phyloP scores from a whole-genome alignment of 2,888 invertebrate species.

The Megamerina dolium region DNA sequence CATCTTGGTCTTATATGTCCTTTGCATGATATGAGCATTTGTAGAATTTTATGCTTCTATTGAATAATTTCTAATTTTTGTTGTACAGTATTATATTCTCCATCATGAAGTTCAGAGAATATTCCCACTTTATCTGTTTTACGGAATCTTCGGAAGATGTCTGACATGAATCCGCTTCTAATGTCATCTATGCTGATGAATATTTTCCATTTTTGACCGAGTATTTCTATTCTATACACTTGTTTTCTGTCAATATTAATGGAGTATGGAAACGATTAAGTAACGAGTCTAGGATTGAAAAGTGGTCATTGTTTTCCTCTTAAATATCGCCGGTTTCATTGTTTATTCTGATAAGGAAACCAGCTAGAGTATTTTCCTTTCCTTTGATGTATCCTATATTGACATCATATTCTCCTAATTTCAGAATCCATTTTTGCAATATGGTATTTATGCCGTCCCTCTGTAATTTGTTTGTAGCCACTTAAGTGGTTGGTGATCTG shows the following conservation, averaged over 20 bases:
- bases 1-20: slow-evolving; percentile 16
- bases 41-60: too few relatives aligned
- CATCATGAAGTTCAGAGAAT: too few relatives aligned
- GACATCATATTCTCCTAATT: too few relatives aligned
- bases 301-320: slow-evolving; percentile 6
- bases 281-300: slow-evolving; percentile 8
- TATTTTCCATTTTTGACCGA: slow-evolving; percentile 1
- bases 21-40: slow-evolving; percentile 12
- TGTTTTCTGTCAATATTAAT: slow-evolving; percentile 9
- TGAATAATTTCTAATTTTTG: too few relatives aligned
- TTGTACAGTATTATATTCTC: too few relatives aligned
- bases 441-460: slow-evolving; percentile 7
- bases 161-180: slow-evolving; percentile 12
- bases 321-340: not conserved
- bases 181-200: too few relatives aligned
- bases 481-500: too few relatives aligned
- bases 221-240: slow-evolving; percentile 2
- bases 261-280: slow-evolving; percentile 7
- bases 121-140: too few relatives aligned
- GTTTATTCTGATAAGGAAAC: too few relatives aligned
- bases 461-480: slow-evolving; percentile 14
- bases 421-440: slow-evolving; percentile 4
- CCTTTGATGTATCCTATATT: slow-evolving; percentile 7
- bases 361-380: slow-evolving; percentile 7
- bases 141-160: slow-evolving; percentile 13